A percentile compares a stretch with the other conserved stretches of the same genome.
Evolutionary conservation across 2,888 invertebrate species (phyloP).

Genomic region (Ischnus inquisitorius): DNA sequence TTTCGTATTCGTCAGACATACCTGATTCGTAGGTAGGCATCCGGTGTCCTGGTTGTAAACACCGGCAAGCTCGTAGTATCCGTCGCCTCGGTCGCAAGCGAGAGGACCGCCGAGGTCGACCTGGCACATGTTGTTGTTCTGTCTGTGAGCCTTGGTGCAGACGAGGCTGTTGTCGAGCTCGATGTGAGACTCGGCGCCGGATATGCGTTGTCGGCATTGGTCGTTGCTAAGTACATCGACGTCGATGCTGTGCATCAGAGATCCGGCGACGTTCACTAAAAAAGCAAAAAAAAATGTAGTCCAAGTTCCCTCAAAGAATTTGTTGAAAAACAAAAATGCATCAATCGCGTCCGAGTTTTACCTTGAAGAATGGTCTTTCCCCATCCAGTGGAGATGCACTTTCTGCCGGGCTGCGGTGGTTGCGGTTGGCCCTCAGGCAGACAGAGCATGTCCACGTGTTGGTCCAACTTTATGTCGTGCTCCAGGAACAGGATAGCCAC

Average conservation of each 20-base stretch:
- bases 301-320: background rate
- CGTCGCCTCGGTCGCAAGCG: slow-evolving; percentile 91
- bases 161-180: slow-evolving; percentile 89
- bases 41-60: slow-evolving; percentile 93
- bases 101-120: slow-evolving; percentile 94
- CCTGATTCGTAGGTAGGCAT: slow-evolving; percentile 85
- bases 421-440: slow-evolving; percentile 85
- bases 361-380: slow-evolving; percentile 92
- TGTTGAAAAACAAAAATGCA: slow-evolving; percentile 4
- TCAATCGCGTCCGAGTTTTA: slow-evolving; percentile 84
- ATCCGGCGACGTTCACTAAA: slow-evolving; percentile 91
- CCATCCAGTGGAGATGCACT: slow-evolving; percentile 94
- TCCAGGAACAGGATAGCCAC: slow-evolving; percentile 90
- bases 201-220: slow-evolving; percentile 88
- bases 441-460: slow-evolving; percentile 92
- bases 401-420: slow-evolving; percentile 84
- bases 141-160: slow-evolving; percentile 89
- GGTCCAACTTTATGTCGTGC: slow-evolving; percentile 87
- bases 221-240: slow-evolving; percentile 89
- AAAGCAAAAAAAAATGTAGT: slow-evolving; percentile 63
- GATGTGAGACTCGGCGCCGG: slow-evolving; percentile 87
- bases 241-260: slow-evolving; percentile 91
- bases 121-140: slow-evolving; percentile 91
- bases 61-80: slow-evolving; percentile 90
- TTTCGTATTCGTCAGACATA: slow-evolving; percentile 64